Evolutionary conservation across 2,797 vertebrate genomes (phyloP).

Genomic region (Bovichtus variegatus): DNA sequence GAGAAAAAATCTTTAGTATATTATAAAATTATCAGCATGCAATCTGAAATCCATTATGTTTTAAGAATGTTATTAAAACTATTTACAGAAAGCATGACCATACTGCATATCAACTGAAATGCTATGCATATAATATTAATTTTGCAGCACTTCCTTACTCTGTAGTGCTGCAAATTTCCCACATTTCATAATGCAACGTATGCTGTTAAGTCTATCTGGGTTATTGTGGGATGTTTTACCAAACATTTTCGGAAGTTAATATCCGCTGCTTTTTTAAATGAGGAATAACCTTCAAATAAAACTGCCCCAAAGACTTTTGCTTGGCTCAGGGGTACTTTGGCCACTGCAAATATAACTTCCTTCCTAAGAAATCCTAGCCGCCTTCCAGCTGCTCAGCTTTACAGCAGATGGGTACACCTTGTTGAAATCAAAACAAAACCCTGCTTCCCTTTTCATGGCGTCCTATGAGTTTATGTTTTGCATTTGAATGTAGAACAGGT

Average conservation of each 20-base stretch:
- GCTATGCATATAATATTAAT: background rate
- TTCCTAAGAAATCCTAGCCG: background rate
- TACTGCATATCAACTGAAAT: conserved; percentile 20
- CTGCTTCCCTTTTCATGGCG: background rate
- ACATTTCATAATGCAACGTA: background rate
- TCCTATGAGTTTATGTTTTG: background rate
- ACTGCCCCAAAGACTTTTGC: background rate
- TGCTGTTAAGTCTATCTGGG: background rate
- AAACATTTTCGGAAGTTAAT: background rate
- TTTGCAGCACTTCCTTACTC: background rate
- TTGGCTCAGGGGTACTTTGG: background rate
- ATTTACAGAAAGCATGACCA: conserved; percentile 28
- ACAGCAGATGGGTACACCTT: background rate
- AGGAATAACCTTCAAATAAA: background rate
- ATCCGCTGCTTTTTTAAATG: background rate
- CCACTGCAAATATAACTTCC: background rate
- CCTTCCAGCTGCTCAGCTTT: background rate
- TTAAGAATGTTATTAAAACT: conserved; percentile 47
- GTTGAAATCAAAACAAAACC: conserved; percentile 1
- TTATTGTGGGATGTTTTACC: background rate
- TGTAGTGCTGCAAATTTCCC: background rate
- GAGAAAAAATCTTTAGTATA: conserved; percentile 28
- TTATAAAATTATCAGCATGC: conserved; percentile 54
- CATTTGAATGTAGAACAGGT: conserved; percentile 6
- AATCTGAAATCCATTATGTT: conserved; percentile 47